phyloP scores from a whole-genome alignment of 2,113 vertebrate species.

The Oxyruncus cristatus region DNA sequence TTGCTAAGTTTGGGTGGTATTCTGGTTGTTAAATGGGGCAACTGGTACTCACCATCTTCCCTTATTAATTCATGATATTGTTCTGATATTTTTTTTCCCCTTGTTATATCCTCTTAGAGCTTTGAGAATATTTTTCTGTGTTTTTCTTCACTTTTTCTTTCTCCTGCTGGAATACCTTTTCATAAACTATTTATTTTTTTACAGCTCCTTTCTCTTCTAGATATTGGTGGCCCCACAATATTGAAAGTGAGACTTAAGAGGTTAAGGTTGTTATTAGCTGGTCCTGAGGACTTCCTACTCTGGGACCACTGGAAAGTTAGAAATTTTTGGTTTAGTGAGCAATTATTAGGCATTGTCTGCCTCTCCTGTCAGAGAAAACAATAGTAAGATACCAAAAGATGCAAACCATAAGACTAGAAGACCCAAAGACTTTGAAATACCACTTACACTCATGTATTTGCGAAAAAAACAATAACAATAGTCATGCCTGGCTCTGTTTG shows the following conservation, averaged over 20 bases:
- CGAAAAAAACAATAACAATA: not conserved
- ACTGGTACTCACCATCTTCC: not conserved
- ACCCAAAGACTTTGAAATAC: not conserved
- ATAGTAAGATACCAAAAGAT: not conserved
- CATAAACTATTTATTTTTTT: not conserved
- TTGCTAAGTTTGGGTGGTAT: not conserved
- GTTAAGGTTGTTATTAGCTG: not conserved
- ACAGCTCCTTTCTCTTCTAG: not conserved
- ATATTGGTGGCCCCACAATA: not conserved
- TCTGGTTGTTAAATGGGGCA: not conserved
- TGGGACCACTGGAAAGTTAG: not conserved
- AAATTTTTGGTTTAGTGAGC: not conserved
- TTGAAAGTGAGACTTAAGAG: not conserved
- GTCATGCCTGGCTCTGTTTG: not conserved
- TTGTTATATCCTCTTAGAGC: not conserved
- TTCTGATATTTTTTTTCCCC: not conserved
- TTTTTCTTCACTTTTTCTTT: not conserved
- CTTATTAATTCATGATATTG: not conserved
- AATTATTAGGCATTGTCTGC: not conserved
- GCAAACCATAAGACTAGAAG: not conserved
- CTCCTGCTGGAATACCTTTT: not conserved
- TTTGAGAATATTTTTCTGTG: not conserved
- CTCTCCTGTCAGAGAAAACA: not conserved
- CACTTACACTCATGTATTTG: not conserved
- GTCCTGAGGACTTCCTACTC: not conserved